These are phyloP conservation scores for Etia nguti DNA, from an alignment of 2,113 vertebrate species.

Conservation along the genomic window DNA sequence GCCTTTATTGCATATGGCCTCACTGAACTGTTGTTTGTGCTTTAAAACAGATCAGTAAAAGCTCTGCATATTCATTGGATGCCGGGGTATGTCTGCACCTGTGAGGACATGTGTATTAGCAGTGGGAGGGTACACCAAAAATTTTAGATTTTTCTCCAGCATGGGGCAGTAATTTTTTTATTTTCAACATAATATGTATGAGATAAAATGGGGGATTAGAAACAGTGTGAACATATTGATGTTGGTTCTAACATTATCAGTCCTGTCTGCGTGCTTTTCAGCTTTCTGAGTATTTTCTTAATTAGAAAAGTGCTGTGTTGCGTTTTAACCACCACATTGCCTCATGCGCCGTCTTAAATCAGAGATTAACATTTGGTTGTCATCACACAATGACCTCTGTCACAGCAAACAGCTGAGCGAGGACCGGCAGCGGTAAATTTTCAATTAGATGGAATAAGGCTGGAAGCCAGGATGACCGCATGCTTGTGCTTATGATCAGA, in stretches of 20 bases:
- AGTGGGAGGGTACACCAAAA: neutral
- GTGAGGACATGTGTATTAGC: neutral
- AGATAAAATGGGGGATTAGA: neutral
- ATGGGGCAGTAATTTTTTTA: neutral
- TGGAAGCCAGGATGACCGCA: conserved; percentile 10
- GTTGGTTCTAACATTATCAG: neutral
- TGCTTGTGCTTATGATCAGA: neutral
- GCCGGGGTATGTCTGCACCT: neutral
- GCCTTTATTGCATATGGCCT: neutral
- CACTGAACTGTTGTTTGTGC: neutral
- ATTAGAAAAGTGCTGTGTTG: conserved; percentile 7
- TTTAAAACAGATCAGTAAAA: neutral
- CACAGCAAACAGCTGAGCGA: neutral
- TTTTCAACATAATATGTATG: neutral
- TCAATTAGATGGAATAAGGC: conserved; percentile 57
- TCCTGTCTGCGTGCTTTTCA: neutral
- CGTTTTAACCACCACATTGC: conserved; percentile 4
- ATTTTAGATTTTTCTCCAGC: neutral
- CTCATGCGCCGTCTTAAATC: conserved; percentile 27
- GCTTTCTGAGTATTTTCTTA: neutral
- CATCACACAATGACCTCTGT: conserved; percentile 43
- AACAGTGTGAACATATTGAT: neutral
- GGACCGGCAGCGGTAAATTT: conserved; percentile 3
- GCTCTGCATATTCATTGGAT: neutral
- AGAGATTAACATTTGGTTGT: conserved; percentile 35